phyloP scores from a whole-genome alignment of 2,797 vertebrate genomes.

The Paratrypauchen microcephalus region DNA sequence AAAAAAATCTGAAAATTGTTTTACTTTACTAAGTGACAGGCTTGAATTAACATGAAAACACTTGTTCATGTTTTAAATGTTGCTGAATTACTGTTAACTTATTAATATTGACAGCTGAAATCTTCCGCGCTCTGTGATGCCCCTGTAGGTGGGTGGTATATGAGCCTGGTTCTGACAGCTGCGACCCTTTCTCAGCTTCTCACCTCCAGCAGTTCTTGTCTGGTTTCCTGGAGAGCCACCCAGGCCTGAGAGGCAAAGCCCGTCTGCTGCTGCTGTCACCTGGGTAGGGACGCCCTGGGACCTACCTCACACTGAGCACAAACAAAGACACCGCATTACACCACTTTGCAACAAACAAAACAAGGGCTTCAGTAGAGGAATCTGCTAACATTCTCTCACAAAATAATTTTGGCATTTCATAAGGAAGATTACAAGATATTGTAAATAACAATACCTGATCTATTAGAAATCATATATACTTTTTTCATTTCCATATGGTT shows the following conservation, averaged over 20 bases:
- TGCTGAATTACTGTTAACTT: neutral
- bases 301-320: slow-evolving; percentile 5
- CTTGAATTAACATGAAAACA: neutral
- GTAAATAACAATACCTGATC: neutral
- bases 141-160: slow-evolving; percentile 88
- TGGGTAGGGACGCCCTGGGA: slow-evolving; percentile 76
- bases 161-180: slow-evolving; percentile 81
- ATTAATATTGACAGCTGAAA: neutral
- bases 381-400: neutral
- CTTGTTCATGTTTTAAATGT: neutral
- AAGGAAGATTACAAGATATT: neutral
- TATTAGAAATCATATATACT: too few species aligned
- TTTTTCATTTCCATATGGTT: neutral
- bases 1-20: too few species aligned
- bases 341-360: neutral
- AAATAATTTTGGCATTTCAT: neutral
- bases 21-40: too few species aligned
- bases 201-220: slow-evolving; percentile 90
- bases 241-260: slow-evolving; percentile 61
- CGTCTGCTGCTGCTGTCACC: slow-evolving; percentile 88
- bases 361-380: neutral
- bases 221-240: slow-evolving; percentile 80
- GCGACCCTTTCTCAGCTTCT: slow-evolving; percentile 83
- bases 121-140: slow-evolving; percentile 6
- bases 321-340: slow-evolving; percentile 3